Conservation (phyloP, 2,888 invertebrate genomes). For the Hololepta plana region DNA sequence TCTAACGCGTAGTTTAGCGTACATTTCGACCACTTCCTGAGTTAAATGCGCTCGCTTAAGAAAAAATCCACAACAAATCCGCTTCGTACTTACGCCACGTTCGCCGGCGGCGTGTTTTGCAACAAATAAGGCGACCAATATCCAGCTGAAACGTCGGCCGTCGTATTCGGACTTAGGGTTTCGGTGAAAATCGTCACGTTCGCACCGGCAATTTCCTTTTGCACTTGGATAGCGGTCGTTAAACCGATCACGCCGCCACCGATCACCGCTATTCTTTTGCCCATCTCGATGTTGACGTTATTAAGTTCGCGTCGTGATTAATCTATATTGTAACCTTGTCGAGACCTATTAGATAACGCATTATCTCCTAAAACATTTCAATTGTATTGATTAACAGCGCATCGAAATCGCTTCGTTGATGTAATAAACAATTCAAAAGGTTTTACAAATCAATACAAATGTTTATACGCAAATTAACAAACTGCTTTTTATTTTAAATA, state of each 20-base stretch:
- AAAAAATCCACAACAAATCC: background rate
- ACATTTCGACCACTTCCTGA: slow-evolving; percentile 45
- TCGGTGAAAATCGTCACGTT: slow-evolving; percentile 45
- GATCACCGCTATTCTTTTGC: slow-evolving; percentile 33
- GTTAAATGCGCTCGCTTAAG: slow-evolving; percentile 11
- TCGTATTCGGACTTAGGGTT: slow-evolving; percentile 49
- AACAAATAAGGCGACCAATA: slow-evolving; percentile 52
- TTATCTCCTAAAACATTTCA: no score
- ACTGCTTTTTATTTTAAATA: no score
- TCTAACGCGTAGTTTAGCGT: slow-evolving; percentile 39
- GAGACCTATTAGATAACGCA: no score
- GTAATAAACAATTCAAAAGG: no score
- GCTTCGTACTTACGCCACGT: slow-evolving; percentile 30
- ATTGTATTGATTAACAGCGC: no score
- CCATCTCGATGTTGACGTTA: slow-evolving; percentile 4
- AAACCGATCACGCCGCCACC: slow-evolving; percentile 63
- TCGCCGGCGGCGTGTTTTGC: slow-evolving; percentile 32
- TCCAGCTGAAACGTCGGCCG: slow-evolving; percentile 61
- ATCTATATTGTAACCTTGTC: no score
- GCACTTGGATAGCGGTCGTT: slow-evolving; percentile 46
- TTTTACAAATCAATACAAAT: no score
- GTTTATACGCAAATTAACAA: no score
- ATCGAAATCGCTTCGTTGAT: no score
- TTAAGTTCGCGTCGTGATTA: no score
- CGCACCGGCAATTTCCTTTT: slow-evolving; percentile 29